These are phyloP conservation scores for Oxycera nigricornis DNA, from an alignment of 2,888 invertebrate species.

Conservation along the genomic window DNA sequence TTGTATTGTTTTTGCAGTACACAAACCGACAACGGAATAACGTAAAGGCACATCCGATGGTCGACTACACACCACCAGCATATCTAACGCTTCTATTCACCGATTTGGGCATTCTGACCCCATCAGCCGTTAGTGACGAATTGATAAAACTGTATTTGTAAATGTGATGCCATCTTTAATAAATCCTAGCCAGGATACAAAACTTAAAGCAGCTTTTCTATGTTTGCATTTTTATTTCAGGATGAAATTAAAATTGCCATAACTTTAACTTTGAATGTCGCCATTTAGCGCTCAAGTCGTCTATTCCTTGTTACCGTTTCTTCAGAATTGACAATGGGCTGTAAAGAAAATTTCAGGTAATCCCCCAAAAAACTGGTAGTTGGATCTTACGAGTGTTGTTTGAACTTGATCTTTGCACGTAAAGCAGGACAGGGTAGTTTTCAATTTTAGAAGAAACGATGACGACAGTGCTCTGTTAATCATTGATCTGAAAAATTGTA, in stretches of 20 bases:
- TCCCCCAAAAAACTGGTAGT: too few species aligned
- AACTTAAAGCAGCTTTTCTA: slow-evolving; percentile 6
- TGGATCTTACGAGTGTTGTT: too few species aligned
- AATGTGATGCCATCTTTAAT: slow-evolving; percentile 51
- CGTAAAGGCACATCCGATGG: slow-evolving; percentile 79
- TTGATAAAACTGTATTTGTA: slow-evolving; percentile 94
- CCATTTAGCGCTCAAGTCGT: too few species aligned
- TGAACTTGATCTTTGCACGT: too few species aligned
- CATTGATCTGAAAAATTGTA: too few species aligned
- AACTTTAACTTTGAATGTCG: too few species aligned
- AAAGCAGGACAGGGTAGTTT: too few species aligned
- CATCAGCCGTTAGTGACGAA: slow-evolving; percentile 97
- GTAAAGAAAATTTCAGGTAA: too few species aligned
- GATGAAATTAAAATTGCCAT: background rate
- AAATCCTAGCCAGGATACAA: slow-evolving; percentile 27
- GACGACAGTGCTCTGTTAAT: too few species aligned
- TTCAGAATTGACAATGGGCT: too few species aligned
- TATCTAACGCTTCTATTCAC: slow-evolving; percentile 93
- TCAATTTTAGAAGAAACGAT: too few species aligned
- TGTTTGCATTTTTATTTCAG: slow-evolving; percentile 4
- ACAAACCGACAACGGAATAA: slow-evolving; percentile 57
- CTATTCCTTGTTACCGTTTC: too few species aligned
- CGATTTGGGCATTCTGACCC: slow-evolving; percentile 93
- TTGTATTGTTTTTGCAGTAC: slow-evolving; percentile 52
- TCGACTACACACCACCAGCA: slow-evolving; percentile 96